A percentile compares a stretch with the other conserved stretches of the same genome.
phyloP scores from a whole-genome alignment of 2,113 vertebrate genomes.

The Porphyrio hochstetteri region DNA sequence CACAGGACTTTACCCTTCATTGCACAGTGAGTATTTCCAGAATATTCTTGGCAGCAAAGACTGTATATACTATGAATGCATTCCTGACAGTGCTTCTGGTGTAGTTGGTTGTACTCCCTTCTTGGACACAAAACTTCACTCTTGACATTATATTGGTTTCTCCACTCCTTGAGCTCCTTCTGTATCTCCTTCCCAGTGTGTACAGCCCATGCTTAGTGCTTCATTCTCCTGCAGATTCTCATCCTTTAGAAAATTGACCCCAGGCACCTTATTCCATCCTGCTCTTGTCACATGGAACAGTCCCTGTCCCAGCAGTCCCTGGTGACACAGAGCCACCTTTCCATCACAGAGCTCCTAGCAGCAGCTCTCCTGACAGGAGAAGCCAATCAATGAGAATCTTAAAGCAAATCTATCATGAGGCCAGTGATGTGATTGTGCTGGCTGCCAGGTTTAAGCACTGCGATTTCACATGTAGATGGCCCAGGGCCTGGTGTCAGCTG shows the following conservation, averaged over 20 bases:
- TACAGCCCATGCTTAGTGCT: neutral
- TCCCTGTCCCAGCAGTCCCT: neutral
- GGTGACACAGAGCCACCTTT: neutral
- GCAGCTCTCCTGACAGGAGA: neutral
- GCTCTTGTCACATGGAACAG: neutral
- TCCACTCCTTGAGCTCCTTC: neutral
- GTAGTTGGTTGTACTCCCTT: neutral
- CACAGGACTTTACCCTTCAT: neutral
- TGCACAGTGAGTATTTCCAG: neutral
- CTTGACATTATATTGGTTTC: neutral
- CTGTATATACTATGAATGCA: accelerated
- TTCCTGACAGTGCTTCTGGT: neutral
- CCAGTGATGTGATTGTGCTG: neutral
- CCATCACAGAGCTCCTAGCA: neutral
- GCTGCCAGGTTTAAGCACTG: accelerated
- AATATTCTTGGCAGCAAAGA: neutral
- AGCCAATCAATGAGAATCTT: neutral
- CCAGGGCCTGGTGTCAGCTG: neutral
- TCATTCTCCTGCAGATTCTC: neutral
- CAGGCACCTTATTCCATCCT: neutral
- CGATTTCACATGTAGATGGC: neutral
- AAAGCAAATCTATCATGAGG: accelerated
- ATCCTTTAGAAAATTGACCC: neutral
- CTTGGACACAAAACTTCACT: neutral
- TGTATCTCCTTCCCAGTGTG: neutral